phyloP scores from a whole-genome alignment of 2,888 invertebrate species.

The Melitaea athalia region DNA sequence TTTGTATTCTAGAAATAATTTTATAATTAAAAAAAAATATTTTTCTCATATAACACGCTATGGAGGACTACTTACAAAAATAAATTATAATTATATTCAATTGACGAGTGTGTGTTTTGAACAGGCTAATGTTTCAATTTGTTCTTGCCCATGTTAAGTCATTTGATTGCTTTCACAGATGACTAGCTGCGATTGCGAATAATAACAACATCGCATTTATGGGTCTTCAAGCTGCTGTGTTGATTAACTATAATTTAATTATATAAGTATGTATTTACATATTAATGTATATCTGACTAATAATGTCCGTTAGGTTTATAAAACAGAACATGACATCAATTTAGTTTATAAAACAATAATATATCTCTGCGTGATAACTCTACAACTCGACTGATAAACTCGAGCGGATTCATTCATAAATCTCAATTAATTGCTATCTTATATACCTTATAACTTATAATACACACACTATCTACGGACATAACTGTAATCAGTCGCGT shows the following conservation, averaged over 20 bases:
- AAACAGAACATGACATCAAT: not conserved
- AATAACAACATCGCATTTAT: too few relatives aligned
- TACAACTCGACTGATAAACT: constrained; percentile 12
- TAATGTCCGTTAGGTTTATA: not conserved
- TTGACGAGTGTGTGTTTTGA: too few relatives aligned
- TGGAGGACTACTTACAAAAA: too few relatives aligned
- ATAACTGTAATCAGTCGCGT: too few relatives aligned
- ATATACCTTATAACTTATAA: too few relatives aligned
- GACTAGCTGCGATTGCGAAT: too few relatives aligned
- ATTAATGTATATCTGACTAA: not conserved
- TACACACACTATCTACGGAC: too few relatives aligned
- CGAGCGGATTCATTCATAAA: constrained; percentile 17
- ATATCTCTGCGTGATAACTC: not conserved
- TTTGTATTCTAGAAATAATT: too few relatives aligned
- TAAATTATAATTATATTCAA: too few relatives aligned
- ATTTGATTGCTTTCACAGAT: too few relatives aligned
- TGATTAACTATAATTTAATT: not conserved
- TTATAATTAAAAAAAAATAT: too few relatives aligned
- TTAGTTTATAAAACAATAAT: not conserved
- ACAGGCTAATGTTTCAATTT: not conserved
- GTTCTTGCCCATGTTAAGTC: not conserved
- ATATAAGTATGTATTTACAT: not conserved
- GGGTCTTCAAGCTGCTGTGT: not conserved
- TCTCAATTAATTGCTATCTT: constrained; percentile 21
- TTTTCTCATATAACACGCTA: too few relatives aligned